Evolutionary conservation across 2,888 invertebrate species (phyloP).

Genomic region (Cabera pusaria): DNA sequence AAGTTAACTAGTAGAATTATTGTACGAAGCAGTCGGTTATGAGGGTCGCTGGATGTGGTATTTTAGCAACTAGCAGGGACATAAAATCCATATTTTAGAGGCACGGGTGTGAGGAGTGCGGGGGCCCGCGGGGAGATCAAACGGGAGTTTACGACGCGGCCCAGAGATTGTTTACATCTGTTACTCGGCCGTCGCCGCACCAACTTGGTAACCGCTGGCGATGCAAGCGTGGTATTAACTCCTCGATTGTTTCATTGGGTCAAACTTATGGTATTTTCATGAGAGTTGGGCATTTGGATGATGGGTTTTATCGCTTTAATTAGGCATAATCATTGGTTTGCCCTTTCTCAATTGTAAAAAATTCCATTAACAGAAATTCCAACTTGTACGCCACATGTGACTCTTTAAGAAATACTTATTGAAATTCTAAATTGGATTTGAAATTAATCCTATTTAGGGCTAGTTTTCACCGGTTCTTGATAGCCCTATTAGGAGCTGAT

Average conservation of each 20-base stretch:
- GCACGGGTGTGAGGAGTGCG: slow-evolving; percentile 47
- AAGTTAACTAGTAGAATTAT: slow-evolving; percentile 10
- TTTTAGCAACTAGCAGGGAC: slow-evolving; percentile 72
- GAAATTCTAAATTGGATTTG: no score
- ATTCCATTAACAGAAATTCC: no score
- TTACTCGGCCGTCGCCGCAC: slow-evolving; percentile 68
- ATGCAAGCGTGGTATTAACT: slow-evolving; percentile 54
- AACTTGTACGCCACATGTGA: no score
- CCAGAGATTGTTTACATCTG: slow-evolving; percentile 82
- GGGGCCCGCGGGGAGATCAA: slow-evolving; percentile 70
- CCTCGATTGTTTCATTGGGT: slow-evolving; percentile 43
- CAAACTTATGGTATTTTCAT: slow-evolving; percentile 23
- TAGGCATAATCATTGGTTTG: no score
- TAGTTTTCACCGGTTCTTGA: no score
- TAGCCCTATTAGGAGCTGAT: no score
- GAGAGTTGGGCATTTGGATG: slow-evolving; percentile 18
- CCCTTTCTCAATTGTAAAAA: no score
- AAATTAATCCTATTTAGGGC: no score
- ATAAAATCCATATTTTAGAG: slow-evolving; percentile 82
- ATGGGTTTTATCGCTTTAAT: slow-evolving; percentile 8
- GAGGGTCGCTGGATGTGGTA: slow-evolving; percentile 75
- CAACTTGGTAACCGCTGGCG: slow-evolving; percentile 76
- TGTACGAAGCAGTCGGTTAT: slow-evolving; percentile 47
- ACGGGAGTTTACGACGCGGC: slow-evolving; percentile 77
- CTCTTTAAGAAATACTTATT: no score